A percentile compares a stretch with the other conserved stretches of the same genome.
These are phyloP conservation scores for Drosophila lini DNA, from an alignment of 1,140 invertebrate genomes.

Conservation along the genomic window DNA sequence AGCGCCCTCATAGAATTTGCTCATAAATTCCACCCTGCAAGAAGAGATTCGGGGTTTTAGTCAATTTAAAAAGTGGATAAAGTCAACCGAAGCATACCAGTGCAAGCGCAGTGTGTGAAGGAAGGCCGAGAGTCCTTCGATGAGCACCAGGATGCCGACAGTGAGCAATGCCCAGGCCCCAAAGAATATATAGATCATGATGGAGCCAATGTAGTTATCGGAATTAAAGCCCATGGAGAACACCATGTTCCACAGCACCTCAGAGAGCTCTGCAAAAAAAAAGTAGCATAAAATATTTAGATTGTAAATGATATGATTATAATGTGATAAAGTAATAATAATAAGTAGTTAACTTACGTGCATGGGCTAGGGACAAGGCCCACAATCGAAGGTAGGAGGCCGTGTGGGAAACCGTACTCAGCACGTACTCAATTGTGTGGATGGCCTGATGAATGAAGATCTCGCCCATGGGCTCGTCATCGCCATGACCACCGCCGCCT, in stretches of 20 bases:
- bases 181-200: conserved; percentile 91
- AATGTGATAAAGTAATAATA: background rate
- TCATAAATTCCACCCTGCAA: conserved; percentile 97
- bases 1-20: conserved; percentile 96
- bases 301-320: background rate
- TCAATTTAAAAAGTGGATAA: conserved; percentile 65
- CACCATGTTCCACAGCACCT: conserved; percentile 96
- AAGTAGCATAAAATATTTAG: background rate
- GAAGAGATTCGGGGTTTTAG: background rate
- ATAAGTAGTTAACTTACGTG: conserved; percentile 87
- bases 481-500: conserved; percentile 76
- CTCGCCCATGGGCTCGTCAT: conserved; percentile 91
- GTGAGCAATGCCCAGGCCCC: conserved; percentile 94
- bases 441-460: conserved; percentile 96
- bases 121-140: conserved; percentile 99
- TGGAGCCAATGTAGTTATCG: conserved; percentile 37
- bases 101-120: conserved; percentile 98
- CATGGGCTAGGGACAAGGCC: conserved; percentile 97
- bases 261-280: conserved; percentile 90
- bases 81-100: conserved; percentile 91
- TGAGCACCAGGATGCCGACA: conserved; percentile 96
- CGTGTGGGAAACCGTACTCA: conserved; percentile 97
- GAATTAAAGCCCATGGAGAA: conserved; percentile 83
- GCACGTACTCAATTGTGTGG: conserved; percentile 98
- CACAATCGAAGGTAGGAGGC: conserved; percentile 98